These are phyloP conservation scores for Sphaerophoria rueppellii DNA, from an alignment of 2,888 invertebrate genomes.

Conservation along the genomic window DNA sequence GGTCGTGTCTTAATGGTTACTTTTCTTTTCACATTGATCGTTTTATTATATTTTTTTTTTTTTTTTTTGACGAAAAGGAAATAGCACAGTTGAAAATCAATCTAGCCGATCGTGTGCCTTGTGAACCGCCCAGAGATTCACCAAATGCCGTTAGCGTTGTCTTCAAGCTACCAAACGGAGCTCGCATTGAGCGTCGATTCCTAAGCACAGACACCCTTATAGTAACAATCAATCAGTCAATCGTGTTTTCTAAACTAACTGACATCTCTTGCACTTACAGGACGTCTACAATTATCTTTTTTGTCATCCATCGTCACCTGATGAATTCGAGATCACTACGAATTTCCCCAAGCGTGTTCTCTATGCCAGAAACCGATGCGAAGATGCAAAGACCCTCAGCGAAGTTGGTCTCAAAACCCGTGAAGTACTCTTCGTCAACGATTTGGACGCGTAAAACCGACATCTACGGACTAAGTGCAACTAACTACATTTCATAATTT, in stretches of 20 bases:
- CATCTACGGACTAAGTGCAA: not conserved
- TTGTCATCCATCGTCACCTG: constrained; percentile 95
- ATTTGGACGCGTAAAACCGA: constrained; percentile 88
- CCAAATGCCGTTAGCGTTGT: constrained; percentile 91
- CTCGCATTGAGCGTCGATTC: constrained; percentile 94
- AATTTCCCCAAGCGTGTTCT: constrained; percentile 96
- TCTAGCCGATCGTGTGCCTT: constrained; percentile 86
- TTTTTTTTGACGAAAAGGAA: constrained; percentile 80
- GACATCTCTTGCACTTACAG: constrained; percentile 83
- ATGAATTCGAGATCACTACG: constrained; percentile 96
- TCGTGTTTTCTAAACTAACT: not conserved
- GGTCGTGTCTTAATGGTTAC: not conserved
- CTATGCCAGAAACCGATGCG: constrained; percentile 80
- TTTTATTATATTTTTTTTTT: constrained; percentile 3
- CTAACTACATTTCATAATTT: constrained; percentile 20
- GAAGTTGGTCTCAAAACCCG: constrained; percentile 93
- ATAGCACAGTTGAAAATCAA: constrained; percentile 87
- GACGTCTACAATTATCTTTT: constrained; percentile 97
- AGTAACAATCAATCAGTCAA: constrained; percentile 83
- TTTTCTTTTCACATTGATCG: not conserved
- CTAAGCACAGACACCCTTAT: constrained; percentile 90
- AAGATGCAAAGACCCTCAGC: constrained; percentile 78
- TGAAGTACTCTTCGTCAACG: constrained; percentile 96
- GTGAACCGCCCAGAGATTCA: constrained; percentile 89
- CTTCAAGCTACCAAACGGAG: constrained; percentile 95